These are phyloP conservation scores for Phoeniculus purpureus DNA, from an alignment of 2,797 vertebrate species.

Conservation along the genomic window DNA sequence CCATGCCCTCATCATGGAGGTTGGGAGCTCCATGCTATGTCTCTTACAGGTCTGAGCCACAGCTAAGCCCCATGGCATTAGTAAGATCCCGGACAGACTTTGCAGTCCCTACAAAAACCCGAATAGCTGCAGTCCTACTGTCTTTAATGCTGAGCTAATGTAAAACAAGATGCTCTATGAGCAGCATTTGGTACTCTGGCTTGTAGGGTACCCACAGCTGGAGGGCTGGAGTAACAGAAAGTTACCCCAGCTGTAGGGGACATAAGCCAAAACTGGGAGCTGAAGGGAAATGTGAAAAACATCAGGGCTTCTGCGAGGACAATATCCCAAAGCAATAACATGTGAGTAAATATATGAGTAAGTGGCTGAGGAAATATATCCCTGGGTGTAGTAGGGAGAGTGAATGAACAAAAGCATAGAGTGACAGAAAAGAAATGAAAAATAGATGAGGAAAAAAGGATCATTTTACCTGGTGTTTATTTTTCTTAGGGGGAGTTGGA, in stretches of 20 bases:
- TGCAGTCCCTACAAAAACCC: background rate
- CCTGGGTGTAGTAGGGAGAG: background rate
- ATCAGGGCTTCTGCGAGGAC: background rate
- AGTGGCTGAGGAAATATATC: background rate
- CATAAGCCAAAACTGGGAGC: background rate
- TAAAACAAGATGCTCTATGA: background rate
- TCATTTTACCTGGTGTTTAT: background rate
- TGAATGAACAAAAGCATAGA: background rate
- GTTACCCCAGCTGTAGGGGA: background rate
- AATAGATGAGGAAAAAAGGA: background rate
- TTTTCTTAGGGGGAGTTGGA: background rate
- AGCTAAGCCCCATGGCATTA: background rate
- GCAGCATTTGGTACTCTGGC: background rate
- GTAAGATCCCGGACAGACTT: background rate
- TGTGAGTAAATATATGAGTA: slow-evolving; percentile 14
- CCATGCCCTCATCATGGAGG: background rate
- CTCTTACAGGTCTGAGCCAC: background rate
- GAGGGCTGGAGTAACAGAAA: background rate
- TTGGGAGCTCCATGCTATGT: background rate
- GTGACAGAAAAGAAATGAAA: background rate
- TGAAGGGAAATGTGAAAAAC: slow-evolving; percentile 8
- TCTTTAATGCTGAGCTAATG: background rate
- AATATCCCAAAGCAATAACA: background rate
- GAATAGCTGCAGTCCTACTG: background rate
- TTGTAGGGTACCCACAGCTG: background rate